Evolutionary conservation across 1,140 invertebrate genomes (phyloP).

Genomic region (Zaprionus lachaisei): DNA sequence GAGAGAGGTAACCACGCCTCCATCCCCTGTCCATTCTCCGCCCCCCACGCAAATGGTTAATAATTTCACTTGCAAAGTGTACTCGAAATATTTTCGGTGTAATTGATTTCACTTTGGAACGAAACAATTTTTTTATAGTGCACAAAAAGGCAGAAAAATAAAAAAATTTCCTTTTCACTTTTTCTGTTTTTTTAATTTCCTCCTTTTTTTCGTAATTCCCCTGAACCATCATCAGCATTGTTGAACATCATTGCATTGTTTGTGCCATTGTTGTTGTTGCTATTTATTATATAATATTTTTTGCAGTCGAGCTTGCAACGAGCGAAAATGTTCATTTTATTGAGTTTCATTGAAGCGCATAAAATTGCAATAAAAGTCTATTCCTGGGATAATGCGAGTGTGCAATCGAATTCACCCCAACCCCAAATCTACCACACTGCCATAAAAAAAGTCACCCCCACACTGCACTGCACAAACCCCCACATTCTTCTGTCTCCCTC

Average conservation of each 20-base stretch:
- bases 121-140: constrained; percentile 41
- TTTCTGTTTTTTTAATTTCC: constrained; percentile 51
- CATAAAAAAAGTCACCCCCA: constrained; percentile 2
- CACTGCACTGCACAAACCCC: background rate
- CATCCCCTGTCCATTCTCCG: no score
- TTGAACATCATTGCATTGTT: constrained; percentile 11
- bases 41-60: constrained; percentile 53
- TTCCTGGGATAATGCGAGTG: constrained; percentile 46
- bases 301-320: constrained; percentile 10
- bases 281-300: constrained; percentile 39
- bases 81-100: constrained; percentile 62
- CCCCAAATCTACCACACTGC: background rate
- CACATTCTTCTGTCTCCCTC: background rate
- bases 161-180: constrained; percentile 37
- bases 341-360: constrained; percentile 80
- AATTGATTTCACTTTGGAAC: constrained; percentile 69
- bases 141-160: constrained; percentile 37
- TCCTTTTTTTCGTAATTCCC: constrained; percentile 1
- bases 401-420: constrained; percentile 24
- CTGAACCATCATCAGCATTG: background rate
- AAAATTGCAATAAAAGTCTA: constrained; percentile 81
- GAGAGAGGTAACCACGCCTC: background rate
- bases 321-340: constrained; percentile 66
- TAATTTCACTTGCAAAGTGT: constrained; percentile 64
- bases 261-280: constrained; percentile 21